Evolutionary conservation across 2,888 invertebrate species (phyloP).

Genomic region (Ephialtes manifestator): DNA sequence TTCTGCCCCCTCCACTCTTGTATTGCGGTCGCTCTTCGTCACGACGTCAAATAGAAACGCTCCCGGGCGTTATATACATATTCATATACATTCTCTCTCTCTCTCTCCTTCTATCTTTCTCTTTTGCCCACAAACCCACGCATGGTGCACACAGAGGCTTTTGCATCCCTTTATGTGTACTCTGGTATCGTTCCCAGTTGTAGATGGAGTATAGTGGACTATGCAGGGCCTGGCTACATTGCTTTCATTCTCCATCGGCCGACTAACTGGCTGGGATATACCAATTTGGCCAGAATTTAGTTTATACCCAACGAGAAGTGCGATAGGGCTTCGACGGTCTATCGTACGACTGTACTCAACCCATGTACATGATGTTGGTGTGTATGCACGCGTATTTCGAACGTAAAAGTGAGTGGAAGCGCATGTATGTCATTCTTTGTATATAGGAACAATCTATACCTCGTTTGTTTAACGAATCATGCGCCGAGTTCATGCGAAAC

Average conservation of each 20-base stretch:
- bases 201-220: background rate
- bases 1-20: background rate
- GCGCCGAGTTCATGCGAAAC: constrained; percentile 51
- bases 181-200: background rate
- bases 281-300: constrained; percentile 81
- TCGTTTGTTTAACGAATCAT: constrained; percentile 59
- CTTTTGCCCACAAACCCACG: too few relatives aligned
- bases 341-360: background rate
- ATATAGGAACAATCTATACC: constrained; percentile 35
- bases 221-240: constrained; percentile 29
- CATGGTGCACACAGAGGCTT: too few relatives aligned
- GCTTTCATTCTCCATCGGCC: constrained; percentile 74
- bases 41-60: constrained; percentile 26
- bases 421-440: constrained; percentile 5
- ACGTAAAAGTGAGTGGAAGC: constrained; percentile 1
- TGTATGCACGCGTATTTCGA: background rate
- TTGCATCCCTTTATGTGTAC: background rate
- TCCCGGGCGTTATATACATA: background rate
- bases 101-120: too few relatives aligned
- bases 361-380: background rate
- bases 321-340: constrained; percentile 42
- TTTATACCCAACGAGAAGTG: constrained; percentile 74
- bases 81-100: too few relatives aligned
- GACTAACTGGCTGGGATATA: constrained; percentile 74
- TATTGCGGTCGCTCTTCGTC: constrained; percentile 13